Evolutionary conservation across 1,140 invertebrate genomes (phyloP).

Genomic region (Drosophila arawakana): DNA sequence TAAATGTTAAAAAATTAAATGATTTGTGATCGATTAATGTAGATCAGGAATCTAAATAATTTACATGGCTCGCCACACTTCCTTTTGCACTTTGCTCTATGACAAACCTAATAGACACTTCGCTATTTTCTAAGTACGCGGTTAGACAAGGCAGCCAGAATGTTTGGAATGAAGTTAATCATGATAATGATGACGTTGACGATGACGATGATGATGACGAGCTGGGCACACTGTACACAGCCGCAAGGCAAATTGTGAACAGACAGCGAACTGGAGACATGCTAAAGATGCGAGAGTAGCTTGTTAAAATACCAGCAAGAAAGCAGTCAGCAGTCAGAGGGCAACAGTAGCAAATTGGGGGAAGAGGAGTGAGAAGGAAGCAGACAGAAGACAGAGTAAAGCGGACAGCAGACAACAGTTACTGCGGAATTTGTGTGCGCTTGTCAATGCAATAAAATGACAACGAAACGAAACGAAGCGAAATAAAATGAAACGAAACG

Average conservation of each 20-base stretch:
- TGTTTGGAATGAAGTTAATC: conserved; percentile 8
- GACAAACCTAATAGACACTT: no score
- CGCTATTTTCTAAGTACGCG: neutral
- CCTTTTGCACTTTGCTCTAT: no score
- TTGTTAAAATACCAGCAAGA: conserved; percentile 77
- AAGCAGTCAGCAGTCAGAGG: conserved; percentile 23
- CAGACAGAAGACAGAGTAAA: conserved; percentile 31
- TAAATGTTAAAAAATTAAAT: no score
- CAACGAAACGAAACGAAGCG: conserved; percentile 23
- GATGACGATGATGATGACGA: conserved; percentile 29
- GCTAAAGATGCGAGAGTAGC: conserved; percentile 70
- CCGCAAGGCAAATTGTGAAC: conserved; percentile 51
- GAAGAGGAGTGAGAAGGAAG: conserved; percentile 43
- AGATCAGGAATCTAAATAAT: no score
- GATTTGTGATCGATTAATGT: no score
- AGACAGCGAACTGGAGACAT: conserved; percentile 39
- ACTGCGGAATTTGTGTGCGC: conserved; percentile 38
- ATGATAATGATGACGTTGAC: conserved; percentile 12
- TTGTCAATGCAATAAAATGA: conserved; percentile 78
- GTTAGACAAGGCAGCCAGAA: neutral
- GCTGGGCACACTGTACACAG: conserved; percentile 27
- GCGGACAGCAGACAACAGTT: conserved; percentile 23
- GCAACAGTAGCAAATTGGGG: neutral
- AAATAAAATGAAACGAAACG: conserved; percentile 32
- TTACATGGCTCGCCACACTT: no score